These are phyloP conservation scores for Scrobipalpa atriplicella DNA, from an alignment of 2,888 invertebrate genomes.

Conservation along the genomic window DNA sequence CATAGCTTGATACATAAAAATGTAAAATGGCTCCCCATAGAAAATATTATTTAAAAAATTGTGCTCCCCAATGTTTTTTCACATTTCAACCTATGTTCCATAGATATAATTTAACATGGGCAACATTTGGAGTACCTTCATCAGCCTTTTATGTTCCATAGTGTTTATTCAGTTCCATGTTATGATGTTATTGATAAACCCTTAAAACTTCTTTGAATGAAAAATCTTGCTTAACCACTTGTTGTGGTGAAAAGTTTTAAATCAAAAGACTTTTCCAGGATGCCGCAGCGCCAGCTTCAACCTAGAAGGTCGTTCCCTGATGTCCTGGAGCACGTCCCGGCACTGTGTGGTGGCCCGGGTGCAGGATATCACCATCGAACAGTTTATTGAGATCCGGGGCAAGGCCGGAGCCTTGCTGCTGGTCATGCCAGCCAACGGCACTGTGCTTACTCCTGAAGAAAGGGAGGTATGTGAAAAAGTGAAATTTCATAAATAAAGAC, in stretches of 20 bases:
- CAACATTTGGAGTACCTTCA: too few species aligned
- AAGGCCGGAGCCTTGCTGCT: conserved; percentile 95
- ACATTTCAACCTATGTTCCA: too few species aligned
- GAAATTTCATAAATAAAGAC: too few species aligned
- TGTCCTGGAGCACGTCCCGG: conserved; percentile 93
- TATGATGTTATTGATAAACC: too few species aligned
- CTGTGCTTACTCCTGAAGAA: conserved; percentile 84
- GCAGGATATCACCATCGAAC: conserved; percentile 90
- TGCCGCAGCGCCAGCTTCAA: conserved; percentile 93
- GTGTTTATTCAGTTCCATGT: not conserved
- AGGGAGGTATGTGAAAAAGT: conserved; percentile 82
- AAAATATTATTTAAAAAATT: too few species aligned
- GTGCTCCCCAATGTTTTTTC: too few species aligned
- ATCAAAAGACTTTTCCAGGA: conserved; percentile 76
- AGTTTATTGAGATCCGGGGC: conserved; percentile 88
- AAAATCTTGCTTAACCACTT: too few species aligned
- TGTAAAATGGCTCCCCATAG: too few species aligned
- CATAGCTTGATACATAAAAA: too few species aligned
- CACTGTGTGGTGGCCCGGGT: conserved; percentile 93
- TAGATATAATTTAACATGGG: too few species aligned
- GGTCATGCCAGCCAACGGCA: conserved; percentile 89
- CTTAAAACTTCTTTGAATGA: too few species aligned
- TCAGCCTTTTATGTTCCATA: not conserved
- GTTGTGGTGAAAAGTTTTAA: too few species aligned
- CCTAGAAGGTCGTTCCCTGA: conserved; percentile 93